Base-by-base conservation (phyloP, 1,140 invertebrate species). In the Lasioglossum albipes region DNA sequence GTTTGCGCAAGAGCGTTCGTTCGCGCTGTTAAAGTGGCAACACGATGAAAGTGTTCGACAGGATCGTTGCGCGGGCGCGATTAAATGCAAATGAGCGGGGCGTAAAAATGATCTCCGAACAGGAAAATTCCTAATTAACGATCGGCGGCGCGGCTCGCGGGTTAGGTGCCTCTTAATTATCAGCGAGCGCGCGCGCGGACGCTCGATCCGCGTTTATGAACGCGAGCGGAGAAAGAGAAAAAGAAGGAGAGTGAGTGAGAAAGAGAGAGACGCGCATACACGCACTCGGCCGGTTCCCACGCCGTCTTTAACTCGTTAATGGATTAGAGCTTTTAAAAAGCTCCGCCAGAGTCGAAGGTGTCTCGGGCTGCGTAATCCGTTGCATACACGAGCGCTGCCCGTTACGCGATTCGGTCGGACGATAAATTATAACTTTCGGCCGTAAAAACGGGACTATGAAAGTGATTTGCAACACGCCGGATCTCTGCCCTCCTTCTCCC, bases 391-490 rank as follows among this genome's bases (percentile, higher is more conserved):
- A 72, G 76, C 72, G 59, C 69, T 22, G 49, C 57, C 42, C 79
- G 77, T 82, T 84, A 82, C 82, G 79, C 84, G 81, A 82, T 82
- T 84, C 82, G 81, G 65, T 74, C 59, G 69, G 69, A 75, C 76
- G 71, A 81, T 87, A 88, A 88, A 89, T 87, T 87, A 85, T 64
- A 82, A 88, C 87, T 87, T 84, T 87, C 86, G 83, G 83, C 77
- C 88, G 79, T 90, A 90, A 89, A 89, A 89, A 88, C 86, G 68
- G 69, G 74, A 84, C 84, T 88, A 87, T 87, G 87, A 89, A 89
- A 89, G 86, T 89, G 88, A 90, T 89, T 89, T 88, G 86, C 86
- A 80, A 75, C 66, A 9, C 20, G 18, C 18, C 54, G 20, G 20
- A 7, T 18, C 18, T 20, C 6, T 7, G 13, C 52, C 52, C 52